phyloP scores from a whole-genome alignment of 2,113 vertebrate genomes.

The Etheostoma cragini region DNA sequence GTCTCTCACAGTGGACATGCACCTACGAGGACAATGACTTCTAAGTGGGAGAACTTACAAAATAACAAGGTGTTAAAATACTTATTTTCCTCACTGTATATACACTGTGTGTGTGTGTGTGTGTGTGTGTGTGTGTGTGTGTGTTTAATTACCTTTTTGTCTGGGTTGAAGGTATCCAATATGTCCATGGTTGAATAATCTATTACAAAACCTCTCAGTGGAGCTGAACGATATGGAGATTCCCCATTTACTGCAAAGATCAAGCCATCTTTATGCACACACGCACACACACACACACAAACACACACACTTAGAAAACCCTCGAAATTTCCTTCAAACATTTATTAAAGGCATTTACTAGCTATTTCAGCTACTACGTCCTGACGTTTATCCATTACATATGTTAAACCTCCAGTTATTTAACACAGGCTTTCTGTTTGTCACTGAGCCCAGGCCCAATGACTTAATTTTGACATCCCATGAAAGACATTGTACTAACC shows the following conservation, averaged over 20 bases:
- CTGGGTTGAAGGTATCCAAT: conserved; percentile 89
- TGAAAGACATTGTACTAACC: neutral
- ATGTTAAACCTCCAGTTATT: neutral
- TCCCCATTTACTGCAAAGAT: conserved; percentile 94
- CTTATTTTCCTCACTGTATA: no score
- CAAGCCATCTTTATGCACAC: conserved; percentile 85
- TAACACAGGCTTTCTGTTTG: neutral
- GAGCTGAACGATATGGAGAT: conserved; percentile 78
- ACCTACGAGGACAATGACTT: no score
- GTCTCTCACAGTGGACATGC: no score
- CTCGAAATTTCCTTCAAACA: no score
- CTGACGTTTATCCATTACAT: no score
- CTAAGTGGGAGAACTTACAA: no score
- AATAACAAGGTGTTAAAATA: no score
- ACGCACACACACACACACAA: conserved; percentile 23
- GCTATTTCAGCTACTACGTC: no score
- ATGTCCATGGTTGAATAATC: conserved; percentile 93
- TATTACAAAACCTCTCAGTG: conserved; percentile 92
- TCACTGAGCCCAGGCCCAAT: neutral
- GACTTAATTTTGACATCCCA: neutral
- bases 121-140: neutral
- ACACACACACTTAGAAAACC: no score
- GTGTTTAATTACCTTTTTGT: conserved; percentile 87
- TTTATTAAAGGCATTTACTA: no score
- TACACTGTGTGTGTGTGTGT: neutral